Conservation (phyloP, 92 coral and sea anemone genomes). For the Chrysogorgia sp. region DNA sequence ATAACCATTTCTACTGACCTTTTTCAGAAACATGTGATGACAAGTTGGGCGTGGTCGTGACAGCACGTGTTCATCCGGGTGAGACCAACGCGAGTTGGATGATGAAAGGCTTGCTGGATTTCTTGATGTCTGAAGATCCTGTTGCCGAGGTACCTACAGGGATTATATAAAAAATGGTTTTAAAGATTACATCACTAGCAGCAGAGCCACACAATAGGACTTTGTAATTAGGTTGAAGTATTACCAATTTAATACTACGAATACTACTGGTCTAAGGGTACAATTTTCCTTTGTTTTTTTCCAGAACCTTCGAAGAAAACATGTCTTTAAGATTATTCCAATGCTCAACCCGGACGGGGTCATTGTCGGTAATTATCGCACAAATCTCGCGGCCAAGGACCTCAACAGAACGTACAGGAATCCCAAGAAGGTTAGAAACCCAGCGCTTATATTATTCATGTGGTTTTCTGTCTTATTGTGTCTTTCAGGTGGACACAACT, state of each 20-base stretch:
- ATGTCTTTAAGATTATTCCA: conserved; percentile 93
- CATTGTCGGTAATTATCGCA: conserved; percentile 94
- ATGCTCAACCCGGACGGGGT: conserved; percentile 99
- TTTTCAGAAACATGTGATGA: conserved; percentile 71
- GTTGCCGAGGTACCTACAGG: conserved; percentile 81
- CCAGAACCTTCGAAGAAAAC: conserved; percentile 88
- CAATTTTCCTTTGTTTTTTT: not conserved
- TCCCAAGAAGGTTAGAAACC: conserved; percentile 78
- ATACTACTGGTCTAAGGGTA: too few species aligned
- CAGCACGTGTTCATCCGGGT: conserved; percentile 99
- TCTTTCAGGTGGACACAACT: not conserved
- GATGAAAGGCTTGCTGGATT: conserved; percentile 98
- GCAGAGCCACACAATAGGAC: too few species aligned
- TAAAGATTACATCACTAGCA: too few species aligned
- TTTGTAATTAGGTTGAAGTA: too few species aligned
- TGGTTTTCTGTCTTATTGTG: too few species aligned
- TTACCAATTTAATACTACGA: not conserved
- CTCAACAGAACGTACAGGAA: conserved; percentile 91
- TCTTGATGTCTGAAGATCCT: conserved; percentile 78
- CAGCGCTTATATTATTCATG: not conserved
- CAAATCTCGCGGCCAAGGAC: conserved; percentile 91
- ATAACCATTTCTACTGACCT: not conserved
- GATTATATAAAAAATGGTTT: not conserved
- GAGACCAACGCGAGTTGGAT: conserved; percentile 99
- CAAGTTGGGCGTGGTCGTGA: conserved; percentile 94